These are phyloP conservation scores for Mesoclemmys tuberculata DNA, from an alignment of 2,113 vertebrate species.

Conservation along the genomic window DNA sequence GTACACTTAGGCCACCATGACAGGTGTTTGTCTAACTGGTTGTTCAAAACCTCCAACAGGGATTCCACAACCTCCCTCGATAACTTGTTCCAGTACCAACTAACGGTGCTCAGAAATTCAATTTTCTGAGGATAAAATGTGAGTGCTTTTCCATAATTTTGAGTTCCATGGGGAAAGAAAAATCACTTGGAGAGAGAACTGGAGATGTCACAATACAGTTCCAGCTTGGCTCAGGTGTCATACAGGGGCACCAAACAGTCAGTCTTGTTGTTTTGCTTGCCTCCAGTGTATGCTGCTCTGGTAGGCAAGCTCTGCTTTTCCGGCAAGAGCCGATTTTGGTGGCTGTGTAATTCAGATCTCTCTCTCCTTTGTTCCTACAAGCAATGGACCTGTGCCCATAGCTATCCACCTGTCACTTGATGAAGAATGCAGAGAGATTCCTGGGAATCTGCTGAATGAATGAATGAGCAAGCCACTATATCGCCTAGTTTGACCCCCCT, in stretches of 20 bases:
- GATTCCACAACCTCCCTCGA: not conserved
- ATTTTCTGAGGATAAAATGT: not conserved
- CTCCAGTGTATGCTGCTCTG: not conserved
- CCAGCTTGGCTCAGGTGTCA: not conserved
- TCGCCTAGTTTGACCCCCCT: not conserved
- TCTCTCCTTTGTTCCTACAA: not conserved
- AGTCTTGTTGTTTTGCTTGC: not conserved
- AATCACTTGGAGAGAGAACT: not conserved
- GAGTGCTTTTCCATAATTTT: not conserved
- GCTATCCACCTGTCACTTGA: not conserved
- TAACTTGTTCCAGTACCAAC: not conserved
- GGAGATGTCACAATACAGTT: not conserved
- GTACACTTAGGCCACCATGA: not conserved
- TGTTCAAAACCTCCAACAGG: not conserved
- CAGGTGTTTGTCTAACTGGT: not conserved
- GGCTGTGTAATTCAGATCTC: not conserved
- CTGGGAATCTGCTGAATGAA: not conserved
- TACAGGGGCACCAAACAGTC: not conserved
- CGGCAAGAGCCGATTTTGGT: not conserved
- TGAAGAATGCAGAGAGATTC: not conserved
- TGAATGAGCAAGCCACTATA: not conserved
- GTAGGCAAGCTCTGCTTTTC: not conserved
- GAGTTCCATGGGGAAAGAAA: not conserved
- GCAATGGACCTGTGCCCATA: not conserved
- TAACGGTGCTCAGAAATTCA: not conserved